These are phyloP conservation scores for Darevskia nairensis DNA, from an alignment of 2,797 vertebrate genomes.

Conservation along the genomic window DNA sequence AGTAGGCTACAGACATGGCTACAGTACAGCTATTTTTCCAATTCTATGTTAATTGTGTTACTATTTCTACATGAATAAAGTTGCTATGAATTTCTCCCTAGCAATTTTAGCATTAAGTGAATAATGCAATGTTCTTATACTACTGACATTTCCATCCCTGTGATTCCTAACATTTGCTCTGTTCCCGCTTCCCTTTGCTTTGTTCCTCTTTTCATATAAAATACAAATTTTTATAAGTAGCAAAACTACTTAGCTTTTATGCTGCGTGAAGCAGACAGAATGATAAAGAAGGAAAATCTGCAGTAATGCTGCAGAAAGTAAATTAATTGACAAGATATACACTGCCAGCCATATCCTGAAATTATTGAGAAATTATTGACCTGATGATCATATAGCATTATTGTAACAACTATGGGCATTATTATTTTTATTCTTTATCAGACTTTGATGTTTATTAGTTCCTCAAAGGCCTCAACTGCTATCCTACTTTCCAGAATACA, in stretches of 20 bases:
- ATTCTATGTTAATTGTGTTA: not conserved
- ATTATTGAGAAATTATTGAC: not conserved
- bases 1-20: not conserved
- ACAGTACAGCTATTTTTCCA: not conserved
- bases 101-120: not conserved
- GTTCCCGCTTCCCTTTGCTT: not conserved
- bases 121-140: not conserved
- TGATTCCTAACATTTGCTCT: too few species aligned
- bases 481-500: not conserved
- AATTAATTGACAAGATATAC: not conserved
- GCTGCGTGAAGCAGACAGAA: not conserved
- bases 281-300: not conserved
- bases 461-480: not conserved
- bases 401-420: not conserved
- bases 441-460: not conserved
- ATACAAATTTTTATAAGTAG: not conserved
- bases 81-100: not conserved
- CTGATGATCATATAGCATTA: not conserved
- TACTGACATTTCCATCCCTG: too few species aligned
- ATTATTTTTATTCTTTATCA: not conserved
- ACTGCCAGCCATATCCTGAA: not conserved
- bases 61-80: not conserved
- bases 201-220: not conserved
- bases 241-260: not conserved
- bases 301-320: slow-evolving; percentile 18